Conservation (phyloP, 2,113 vertebrate species). For the Ramphastos sulfuratus region DNA sequence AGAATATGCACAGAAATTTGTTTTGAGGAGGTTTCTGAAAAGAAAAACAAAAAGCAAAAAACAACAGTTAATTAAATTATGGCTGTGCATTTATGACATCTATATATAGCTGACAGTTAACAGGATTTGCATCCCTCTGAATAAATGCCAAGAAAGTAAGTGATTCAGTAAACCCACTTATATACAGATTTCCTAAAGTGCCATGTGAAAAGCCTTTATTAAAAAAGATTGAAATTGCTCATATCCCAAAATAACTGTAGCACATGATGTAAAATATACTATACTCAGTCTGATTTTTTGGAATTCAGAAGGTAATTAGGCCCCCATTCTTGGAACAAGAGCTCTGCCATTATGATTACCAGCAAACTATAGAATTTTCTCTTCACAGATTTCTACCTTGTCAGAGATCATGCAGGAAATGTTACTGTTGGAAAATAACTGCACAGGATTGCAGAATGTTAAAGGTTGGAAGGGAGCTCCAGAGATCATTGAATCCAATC, state of each 20-base stretch:
- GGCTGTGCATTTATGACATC: constrained; percentile 63
- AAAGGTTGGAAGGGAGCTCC: no score
- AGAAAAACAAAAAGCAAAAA: neutral
- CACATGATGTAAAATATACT: constrained; percentile 73
- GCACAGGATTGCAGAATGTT: no score
- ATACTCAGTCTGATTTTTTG: constrained; percentile 72
- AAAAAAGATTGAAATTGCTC: constrained; percentile 78
- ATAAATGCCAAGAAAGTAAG: constrained; percentile 73
- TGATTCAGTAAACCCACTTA: constrained; percentile 75
- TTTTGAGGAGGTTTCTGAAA: constrained; percentile 42
- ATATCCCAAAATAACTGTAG: constrained; percentile 76
- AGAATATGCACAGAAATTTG: constrained; percentile 26
- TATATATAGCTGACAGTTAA: constrained; percentile 70
- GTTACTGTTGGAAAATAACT: neutral
- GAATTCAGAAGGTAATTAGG: constrained; percentile 75
- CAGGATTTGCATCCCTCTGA: constrained; percentile 71
- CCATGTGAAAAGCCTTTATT: constrained; percentile 74
- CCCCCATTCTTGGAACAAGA: constrained; percentile 52
- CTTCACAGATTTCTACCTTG: neutral
- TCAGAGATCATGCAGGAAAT: neutral
- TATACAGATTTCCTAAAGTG: constrained; percentile 73
- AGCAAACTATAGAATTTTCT: constrained; percentile 37
- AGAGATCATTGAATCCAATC: no score
- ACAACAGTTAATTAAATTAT: constrained; percentile 60
- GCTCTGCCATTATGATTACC: constrained; percentile 64